Evolutionary conservation across 35 echinoderm and acorn worm species (phyloP).

Genomic region (Lytechinus pictus): DNA sequence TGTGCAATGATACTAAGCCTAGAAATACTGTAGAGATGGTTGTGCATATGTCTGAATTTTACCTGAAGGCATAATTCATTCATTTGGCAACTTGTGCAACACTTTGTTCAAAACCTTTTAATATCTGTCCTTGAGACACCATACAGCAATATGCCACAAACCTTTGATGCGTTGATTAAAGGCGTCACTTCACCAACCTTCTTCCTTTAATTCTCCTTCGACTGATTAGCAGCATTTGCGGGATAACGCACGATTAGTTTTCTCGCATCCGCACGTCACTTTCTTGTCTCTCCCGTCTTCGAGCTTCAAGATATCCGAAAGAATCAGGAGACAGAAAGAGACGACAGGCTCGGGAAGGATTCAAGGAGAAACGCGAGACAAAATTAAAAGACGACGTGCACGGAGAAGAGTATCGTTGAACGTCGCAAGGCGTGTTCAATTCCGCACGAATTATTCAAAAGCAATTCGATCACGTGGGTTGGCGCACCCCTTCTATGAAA

Average conservation of each 20-base stretch:
- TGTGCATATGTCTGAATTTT: too few relatives aligned
- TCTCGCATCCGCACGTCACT: not conserved
- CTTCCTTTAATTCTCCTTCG: not conserved
- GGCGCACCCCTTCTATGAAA: not conserved
- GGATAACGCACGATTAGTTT: conserved; percentile 2
- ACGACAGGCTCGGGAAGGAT: not conserved
- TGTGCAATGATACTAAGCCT: too few relatives aligned
- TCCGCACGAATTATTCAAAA: not conserved
- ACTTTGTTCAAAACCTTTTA: too few relatives aligned
- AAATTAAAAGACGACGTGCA: not conserved
- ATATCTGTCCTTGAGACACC: not conserved
- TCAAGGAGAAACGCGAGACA: not conserved
- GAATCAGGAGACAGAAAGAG: not conserved
- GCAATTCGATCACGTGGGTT: not conserved
- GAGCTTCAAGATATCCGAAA: not conserved
- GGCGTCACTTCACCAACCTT: not conserved
- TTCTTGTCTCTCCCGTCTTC: conserved; percentile 17
- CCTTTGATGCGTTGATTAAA: not conserved
- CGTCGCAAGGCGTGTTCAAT: not conserved
- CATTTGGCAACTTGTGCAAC: too few relatives aligned
- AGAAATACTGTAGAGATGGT: too few relatives aligned
- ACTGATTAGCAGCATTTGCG: not conserved
- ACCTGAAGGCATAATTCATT: too few relatives aligned
- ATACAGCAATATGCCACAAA: not conserved
- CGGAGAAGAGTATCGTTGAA: not conserved